Conservation (phyloP, 2,113 vertebrate species). For the Pelecanoides urinatrix region DNA sequence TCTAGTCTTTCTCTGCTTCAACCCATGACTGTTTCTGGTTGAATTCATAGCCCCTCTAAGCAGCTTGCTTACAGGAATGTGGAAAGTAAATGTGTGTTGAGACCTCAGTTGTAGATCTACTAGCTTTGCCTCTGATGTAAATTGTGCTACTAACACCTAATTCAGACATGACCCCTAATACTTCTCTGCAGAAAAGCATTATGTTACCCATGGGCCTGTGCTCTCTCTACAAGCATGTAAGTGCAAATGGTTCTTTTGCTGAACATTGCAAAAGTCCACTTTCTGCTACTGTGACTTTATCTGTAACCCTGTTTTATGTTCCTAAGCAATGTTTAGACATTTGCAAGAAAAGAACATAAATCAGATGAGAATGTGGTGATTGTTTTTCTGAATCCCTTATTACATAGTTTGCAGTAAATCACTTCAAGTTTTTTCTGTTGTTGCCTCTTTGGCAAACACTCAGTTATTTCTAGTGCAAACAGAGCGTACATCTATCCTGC, state of each 20-base stretch:
- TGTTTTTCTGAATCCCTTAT: not conserved
- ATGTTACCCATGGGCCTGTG: rapidly evolving
- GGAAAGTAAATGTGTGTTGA: not conserved
- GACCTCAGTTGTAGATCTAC: not conserved
- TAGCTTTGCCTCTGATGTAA: not conserved
- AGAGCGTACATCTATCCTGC: not conserved
- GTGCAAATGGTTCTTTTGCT: not conserved
- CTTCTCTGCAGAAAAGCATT: not conserved
- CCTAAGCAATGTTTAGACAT: not conserved
- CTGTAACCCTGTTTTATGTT: not conserved
- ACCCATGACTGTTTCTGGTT: not conserved
- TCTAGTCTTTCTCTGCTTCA: not conserved
- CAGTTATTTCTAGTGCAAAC: not conserved
- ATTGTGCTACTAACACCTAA: not conserved
- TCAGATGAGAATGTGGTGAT: not conserved
- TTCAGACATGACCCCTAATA: not conserved
- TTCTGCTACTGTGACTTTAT: not conserved
- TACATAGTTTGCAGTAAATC: not conserved
- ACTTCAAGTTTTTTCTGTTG: not conserved
- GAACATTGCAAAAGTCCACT: not conserved
- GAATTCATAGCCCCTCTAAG: not conserved
- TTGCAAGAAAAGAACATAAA: not conserved
- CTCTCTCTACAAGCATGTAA: not conserved
- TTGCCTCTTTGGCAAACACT: not conserved
- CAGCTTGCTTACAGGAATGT: not conserved